These are phyloP conservation scores for Brachionus plicatilis DNA, from an alignment of 1,140 invertebrate species.

Conservation along the genomic window DNA sequence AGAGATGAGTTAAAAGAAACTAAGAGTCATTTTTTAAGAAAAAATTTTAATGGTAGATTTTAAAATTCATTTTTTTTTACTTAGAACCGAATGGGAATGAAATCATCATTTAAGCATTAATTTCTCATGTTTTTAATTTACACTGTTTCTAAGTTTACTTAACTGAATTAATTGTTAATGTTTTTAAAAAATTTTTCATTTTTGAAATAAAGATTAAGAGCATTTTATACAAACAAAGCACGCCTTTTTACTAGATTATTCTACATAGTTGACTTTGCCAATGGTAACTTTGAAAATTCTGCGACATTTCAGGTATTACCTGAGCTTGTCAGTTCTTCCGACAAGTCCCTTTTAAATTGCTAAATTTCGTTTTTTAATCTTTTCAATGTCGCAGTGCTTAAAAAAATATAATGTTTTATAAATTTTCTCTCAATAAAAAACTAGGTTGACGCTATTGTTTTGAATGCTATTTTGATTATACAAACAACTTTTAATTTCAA, in stretches of 20 bases:
- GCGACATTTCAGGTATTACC: neutral
- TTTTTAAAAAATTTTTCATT: neutral
- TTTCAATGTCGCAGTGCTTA: neutral
- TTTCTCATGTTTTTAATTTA: neutral
- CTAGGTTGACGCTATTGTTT: neutral
- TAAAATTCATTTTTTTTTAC: neutral
- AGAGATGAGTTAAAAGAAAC: neutral
- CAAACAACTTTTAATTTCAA: neutral
- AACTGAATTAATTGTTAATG: neutral
- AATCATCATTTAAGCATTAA: neutral
- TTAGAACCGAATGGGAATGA: neutral
- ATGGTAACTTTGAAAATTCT: neutral
- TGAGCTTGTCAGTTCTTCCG: neutral
- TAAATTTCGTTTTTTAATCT: neutral
- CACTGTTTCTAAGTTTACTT: neutral
- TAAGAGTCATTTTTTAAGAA: neutral
- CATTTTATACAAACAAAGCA: neutral
- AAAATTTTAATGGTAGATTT: neutral
- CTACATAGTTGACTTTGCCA: neutral
- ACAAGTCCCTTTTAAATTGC: neutral
- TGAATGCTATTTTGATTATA: neutral
- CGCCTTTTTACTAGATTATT: neutral
- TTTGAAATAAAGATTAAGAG: neutral
- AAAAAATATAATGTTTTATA: neutral
- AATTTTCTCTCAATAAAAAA: neutral